These are phyloP conservation scores for Alcis repandata DNA, from an alignment of 2,888 invertebrate genomes.

Conservation along the genomic window DNA sequence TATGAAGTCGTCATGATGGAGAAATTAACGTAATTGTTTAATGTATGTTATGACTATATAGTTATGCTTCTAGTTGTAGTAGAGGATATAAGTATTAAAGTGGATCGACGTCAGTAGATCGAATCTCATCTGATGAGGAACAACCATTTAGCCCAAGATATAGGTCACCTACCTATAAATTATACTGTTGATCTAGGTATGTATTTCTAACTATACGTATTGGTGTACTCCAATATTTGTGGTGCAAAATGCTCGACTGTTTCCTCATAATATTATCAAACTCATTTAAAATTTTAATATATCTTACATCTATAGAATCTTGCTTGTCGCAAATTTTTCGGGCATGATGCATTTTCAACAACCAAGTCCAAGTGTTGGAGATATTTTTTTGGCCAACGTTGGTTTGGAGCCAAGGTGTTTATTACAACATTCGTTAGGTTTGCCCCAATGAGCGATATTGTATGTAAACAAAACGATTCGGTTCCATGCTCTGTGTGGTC, in stretches of 20 bases:
- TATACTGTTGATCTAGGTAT: too few species aligned
- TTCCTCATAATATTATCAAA: neutral
- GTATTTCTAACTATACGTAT: too few species aligned
- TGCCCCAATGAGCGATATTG: slow-evolving; percentile 79
- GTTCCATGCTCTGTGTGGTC: slow-evolving; percentile 53
- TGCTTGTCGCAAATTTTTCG: neutral
- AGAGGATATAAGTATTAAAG: too few species aligned
- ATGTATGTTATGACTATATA: neutral
- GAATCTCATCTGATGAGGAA: too few species aligned
- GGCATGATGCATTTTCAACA: neutral
- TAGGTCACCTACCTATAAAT: too few species aligned
- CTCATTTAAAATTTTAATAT: neutral
- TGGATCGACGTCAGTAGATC: too few species aligned
- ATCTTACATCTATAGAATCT: neutral
- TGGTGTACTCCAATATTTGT: too few species aligned
- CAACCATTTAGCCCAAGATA: too few species aligned
- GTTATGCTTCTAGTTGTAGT: neutral
- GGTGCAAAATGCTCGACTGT: too few species aligned
- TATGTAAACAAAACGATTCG: slow-evolving; percentile 74
- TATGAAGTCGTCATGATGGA: slow-evolving; percentile 11
- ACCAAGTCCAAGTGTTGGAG: slow-evolving; percentile 9
- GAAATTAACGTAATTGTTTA: neutral
- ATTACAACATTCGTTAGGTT: slow-evolving; percentile 68
- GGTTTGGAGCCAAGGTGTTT: slow-evolving; percentile 55
- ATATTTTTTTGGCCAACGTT: slow-evolving; percentile 39